Evolutionary conservation across 2,888 invertebrate genomes (phyloP).

Genomic region (Molanna angustata): DNA sequence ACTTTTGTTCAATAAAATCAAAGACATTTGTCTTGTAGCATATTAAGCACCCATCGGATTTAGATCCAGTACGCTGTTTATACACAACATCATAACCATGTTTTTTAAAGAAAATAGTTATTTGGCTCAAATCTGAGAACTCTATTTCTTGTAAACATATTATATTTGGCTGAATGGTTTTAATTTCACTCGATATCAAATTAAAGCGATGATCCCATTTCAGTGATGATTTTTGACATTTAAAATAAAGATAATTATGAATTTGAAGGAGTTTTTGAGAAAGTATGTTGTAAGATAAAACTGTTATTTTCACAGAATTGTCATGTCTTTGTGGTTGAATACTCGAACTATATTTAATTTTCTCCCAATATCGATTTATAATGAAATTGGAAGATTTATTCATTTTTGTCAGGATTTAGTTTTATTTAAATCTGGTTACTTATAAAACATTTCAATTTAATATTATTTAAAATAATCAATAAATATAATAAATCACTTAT

Average conservation of each 20-base stretch:
- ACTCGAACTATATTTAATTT: too few species aligned
- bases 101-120: slow-evolving; percentile 54
- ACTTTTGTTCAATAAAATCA: slow-evolving; percentile 59
- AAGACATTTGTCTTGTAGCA: slow-evolving; percentile 72
- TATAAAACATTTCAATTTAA: too few species aligned
- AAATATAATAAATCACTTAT: too few species aligned
- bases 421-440: too few species aligned
- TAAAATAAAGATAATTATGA: slow-evolving; percentile 70
- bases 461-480: too few species aligned
- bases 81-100: slow-evolving; percentile 73
- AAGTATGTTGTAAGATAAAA: slow-evolving; percentile 86
- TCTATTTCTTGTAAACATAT: slow-evolving; percentile 92
- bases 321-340: too few species aligned
- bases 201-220: slow-evolving; percentile 67
- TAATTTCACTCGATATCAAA: slow-evolving; percentile 50
- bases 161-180: slow-evolving; percentile 55
- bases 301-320: too few species aligned
- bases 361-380: too few species aligned
- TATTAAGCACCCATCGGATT: slow-evolving; percentile 89
- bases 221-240: slow-evolving; percentile 57
- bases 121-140: slow-evolving; percentile 63
- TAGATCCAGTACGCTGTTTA: slow-evolving; percentile 78
- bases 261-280: slow-evolving; percentile 76
- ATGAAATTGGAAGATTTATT: too few species aligned
- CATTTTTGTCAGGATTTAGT: too few species aligned